Percentiles rank a stretch among this genome's conserved stretches.
Conservation (phyloP, 1,140 invertebrate species). For the Pogonomyrmex californicus region DNA sequence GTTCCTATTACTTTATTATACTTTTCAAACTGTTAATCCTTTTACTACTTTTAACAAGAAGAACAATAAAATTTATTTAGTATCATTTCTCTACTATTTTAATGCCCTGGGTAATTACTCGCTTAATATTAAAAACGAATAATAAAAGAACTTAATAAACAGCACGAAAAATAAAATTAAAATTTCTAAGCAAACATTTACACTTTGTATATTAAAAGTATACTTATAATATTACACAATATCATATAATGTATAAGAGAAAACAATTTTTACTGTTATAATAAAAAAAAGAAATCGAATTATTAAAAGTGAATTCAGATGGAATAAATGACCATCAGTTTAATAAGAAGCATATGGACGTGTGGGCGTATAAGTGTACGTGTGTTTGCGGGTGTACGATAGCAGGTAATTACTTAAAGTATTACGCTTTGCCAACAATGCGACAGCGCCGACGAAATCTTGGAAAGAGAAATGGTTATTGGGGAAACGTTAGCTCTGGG, state of each 20-base stretch:
- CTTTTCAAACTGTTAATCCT: neutral
- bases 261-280: no score
- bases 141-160: neutral
- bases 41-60: neutral
- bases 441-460: conserved; percentile 56
- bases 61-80: neutral
- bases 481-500: conserved; percentile 56
- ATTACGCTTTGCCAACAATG: conserved; percentile 53
- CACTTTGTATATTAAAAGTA: neutral
- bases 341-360: neutral
- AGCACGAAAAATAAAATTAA: neutral
- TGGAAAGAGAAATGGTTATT: conserved; percentile 65
- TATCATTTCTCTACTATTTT: neutral
- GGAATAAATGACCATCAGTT: neutral
- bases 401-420: conserved; percentile 59
- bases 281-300: neutral
- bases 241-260: neutral
- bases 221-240: neutral
- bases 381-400: neutral
- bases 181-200: neutral
- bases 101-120: neutral
- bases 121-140: neutral
- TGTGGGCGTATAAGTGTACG: no score
- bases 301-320: neutral
- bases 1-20: neutral